Base-by-base conservation (phyloP, 2,797 vertebrate genomes). In the Sebastes hubbsi region DNA sequence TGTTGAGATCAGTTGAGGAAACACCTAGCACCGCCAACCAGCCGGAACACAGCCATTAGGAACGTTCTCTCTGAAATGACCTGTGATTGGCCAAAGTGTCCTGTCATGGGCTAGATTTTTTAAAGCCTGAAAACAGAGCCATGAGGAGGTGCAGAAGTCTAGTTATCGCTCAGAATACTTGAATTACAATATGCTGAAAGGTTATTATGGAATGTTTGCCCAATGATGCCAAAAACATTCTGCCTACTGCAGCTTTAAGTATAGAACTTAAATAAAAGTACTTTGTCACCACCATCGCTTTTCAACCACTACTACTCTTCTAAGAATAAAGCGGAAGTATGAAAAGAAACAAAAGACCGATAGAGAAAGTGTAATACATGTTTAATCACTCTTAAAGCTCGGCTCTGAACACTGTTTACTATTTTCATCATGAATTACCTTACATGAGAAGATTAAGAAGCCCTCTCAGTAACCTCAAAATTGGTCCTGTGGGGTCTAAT, bases 401-500 rank as follows among this genome's bases (percentile, higher is more conserved):
- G 3, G 22, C 30, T 59, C 27, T 70, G 38, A 85, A 73, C 52
- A 22, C 30, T 62, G 69, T 87, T 90, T 74, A 80, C 59, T 32
- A 32, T 80, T 84, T 81, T 82, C 24, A 81, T 72, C 29, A 54
- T 63, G 36, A 80, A 81, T 76, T 84, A 74, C 61, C 10, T 72
- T 66, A 69, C 59, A 63, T 73, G 46, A 70, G 32, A 80, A 81
- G 56, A 88, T 79, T 16, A 83, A 75, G 58, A 61, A 49, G 22
- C 29, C 29, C 64, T 56, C 36, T 10, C 32, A 7, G n/a, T 82
- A 77, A 79, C 78, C 65, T 77, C 30, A 72, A 18, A 80, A 81
- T 46, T 25, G 38, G 29, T 86, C 93, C 89, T 86, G 20, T 10
- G 89, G 83, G 89, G 78, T 79, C 87, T 88, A 85, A 92, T 93